Evolutionary conservation across 92 coral and sea anemone genomes (phyloP), one percentile per base, ranked within the genome.

Genomic region (Montipora capitata): DNA sequence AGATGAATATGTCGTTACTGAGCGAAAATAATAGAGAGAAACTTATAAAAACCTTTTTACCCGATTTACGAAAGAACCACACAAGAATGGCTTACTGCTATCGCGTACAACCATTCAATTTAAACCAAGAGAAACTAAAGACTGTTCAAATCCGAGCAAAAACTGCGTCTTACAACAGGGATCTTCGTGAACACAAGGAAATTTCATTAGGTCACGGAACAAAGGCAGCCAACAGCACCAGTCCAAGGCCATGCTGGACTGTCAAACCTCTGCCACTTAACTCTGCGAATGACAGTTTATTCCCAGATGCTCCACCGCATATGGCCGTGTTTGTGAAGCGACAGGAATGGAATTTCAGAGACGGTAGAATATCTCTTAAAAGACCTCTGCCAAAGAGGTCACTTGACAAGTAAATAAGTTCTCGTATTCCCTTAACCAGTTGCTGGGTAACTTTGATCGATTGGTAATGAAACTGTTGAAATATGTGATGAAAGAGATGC

Each of bases 111-210:
- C 94, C 98, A 51, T 96, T 97, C 76, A 97, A 94, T 63, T 78
- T 94, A 13, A 97, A 97, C 80, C 93, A 76, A 48, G 99, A 97
- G 79, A 93, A 90, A n/a, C 93, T 97, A 17, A 96, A 96, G 83
- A 97, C 96, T 15, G 95, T 97, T 16, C 98, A 97, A 74, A 86
- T 97, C 10, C 94, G 99, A 49, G 93, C 96, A 40, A 96, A 93
- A 85, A 93, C 98, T 4, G 88, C 96, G 5, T 91, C 93, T 38
- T 80, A 86, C 61, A 71, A 79, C 59, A 89, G 98, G 51, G 78
- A 87, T 42, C 87, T 97, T 58, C 90, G 88, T 63, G 99, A 97
- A 66, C 96, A 91, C 58, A 70, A 87, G 11, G 90, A 97, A 67
- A 91, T 88, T 15, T 80, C 96, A 16, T 85, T 98, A 48, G 97